Percentiles rank a stretch among this genome's conserved stretches.
Evolutionary conservation across 64 coral and sea anemone species (phyloP).

Genomic region (Stichodactyla mertensii): DNA sequence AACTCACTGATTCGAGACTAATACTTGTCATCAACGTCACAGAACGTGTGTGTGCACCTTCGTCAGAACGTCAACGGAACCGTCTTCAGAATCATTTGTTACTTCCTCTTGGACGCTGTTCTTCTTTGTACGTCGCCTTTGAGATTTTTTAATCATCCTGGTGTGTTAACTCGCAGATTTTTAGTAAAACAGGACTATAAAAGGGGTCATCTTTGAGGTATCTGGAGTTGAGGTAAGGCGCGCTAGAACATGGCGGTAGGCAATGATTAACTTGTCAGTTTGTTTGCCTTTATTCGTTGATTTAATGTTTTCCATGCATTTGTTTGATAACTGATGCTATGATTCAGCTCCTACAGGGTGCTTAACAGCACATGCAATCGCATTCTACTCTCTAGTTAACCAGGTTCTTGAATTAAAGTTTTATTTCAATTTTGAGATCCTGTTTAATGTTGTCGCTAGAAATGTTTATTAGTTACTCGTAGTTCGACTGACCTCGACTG

Average conservation of each 20-base stretch:
- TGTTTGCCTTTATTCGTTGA: background rate
- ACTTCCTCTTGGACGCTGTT: background rate
- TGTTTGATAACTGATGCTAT: background rate
- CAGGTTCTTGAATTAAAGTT: background rate
- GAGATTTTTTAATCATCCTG: background rate
- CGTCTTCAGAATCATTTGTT: background rate
- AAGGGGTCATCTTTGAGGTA: background rate
- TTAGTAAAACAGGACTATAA: background rate
- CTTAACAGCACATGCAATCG: background rate
- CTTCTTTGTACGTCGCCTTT: background rate
- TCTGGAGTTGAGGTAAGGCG: background rate
- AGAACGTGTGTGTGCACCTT: background rate
- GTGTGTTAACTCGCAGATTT: background rate
- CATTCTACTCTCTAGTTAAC: background rate
- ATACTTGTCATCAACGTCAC: background rate
- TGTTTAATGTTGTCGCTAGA: constrained; percentile 11
- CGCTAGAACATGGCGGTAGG: constrained; percentile 2
- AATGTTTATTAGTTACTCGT: background rate
- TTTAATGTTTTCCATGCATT: background rate
- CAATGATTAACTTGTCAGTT: constrained; percentile 3
- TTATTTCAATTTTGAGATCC: background rate
- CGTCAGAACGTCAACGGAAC: background rate
- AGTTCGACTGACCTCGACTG: background rate
- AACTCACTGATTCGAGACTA: constrained; percentile 9
- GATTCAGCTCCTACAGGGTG: background rate